These are phyloP conservation scores for Clarias magur DNA, from an alignment of 2,113 vertebrate species.

Conservation along the genomic window DNA sequence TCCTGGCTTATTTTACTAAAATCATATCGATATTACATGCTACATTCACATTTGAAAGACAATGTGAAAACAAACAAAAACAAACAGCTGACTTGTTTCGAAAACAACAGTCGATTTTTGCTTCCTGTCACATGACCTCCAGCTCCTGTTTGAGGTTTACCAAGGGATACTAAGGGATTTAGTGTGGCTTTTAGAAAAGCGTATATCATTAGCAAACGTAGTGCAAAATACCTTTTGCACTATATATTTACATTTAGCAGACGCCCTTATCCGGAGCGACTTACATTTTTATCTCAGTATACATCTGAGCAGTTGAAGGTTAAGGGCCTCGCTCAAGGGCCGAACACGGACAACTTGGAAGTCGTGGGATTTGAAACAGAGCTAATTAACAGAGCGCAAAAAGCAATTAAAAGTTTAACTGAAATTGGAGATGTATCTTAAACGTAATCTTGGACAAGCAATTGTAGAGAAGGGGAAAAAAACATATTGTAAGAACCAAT, in stretches of 20 bases:
- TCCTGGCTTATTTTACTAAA: background rate
- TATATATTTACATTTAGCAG: background rate
- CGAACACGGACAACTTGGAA: no score
- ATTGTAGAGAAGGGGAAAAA: background rate
- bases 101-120: background rate
- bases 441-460: background rate
- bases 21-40: background rate
- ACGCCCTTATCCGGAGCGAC: no score
- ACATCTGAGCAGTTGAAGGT: no score
- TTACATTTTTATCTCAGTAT: no score
- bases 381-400: no score
- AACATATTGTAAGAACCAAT: no score
- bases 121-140: conserved; percentile 6
- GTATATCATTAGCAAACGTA: background rate
- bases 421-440: no score
- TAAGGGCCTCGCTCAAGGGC: no score
- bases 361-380: no score
- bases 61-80: background rate
- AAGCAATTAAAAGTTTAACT: no score
- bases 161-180: background rate
- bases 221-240: no score
- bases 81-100: background rate
- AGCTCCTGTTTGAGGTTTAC: background rate
- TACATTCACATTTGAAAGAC: background rate
- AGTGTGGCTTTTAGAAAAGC: background rate